These are phyloP conservation scores for Melikaiella ostensackeni DNA, from an alignment of 2,888 invertebrate genomes.

Conservation along the genomic window DNA sequence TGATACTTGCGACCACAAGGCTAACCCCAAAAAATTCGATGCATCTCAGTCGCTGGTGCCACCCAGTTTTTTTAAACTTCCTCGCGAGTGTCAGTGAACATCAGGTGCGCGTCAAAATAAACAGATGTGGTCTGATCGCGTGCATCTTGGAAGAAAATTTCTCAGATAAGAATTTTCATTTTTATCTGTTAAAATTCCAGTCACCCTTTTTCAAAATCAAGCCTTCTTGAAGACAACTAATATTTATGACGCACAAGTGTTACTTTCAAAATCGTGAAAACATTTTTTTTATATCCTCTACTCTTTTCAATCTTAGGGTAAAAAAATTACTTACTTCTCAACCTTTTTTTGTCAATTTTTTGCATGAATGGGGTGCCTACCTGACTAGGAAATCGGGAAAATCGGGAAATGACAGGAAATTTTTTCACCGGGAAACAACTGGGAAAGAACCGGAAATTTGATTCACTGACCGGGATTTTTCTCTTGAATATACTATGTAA, in stretches of 20 bases:
- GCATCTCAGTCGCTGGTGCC: neutral
- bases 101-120: neutral
- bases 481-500: no score
- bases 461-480: no score
- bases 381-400: no score
- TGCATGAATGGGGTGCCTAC: no score
- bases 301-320: no score
- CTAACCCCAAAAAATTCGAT: slow-evolving; percentile 19
- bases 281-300: neutral
- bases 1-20: slow-evolving; percentile 34
- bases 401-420: no score
- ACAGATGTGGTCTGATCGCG: slow-evolving; percentile 17
- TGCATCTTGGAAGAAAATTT: neutral
- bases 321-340: no score
- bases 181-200: neutral
- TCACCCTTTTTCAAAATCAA: neutral
- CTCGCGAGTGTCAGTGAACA: neutral
- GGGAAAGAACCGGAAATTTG: no score
- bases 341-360: no score
- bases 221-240: no score
- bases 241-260: no score
- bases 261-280: neutral
- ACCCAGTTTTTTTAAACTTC: neutral
- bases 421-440: no score
- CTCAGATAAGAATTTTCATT: neutral